A percentile compares a stretch with the other conserved stretches of the same genome.
Evolutionary conservation across 2,888 invertebrate species (phyloP).

Genomic region (Tridacna crocea): DNA sequence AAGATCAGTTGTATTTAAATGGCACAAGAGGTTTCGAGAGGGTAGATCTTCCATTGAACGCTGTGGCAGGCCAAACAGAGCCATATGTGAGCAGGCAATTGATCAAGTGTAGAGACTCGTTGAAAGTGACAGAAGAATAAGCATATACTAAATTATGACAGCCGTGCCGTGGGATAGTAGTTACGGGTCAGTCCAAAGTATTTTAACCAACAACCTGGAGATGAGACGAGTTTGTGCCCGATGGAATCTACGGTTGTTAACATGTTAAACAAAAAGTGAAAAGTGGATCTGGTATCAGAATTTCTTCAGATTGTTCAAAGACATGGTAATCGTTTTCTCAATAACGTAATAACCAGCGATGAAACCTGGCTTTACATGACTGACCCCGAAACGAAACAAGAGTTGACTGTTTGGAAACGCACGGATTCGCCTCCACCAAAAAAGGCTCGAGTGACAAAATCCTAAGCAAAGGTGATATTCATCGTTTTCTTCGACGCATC

Average conservation of each 20-base stretch:
- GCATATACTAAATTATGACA: neutral
- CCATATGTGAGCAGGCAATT: neutral
- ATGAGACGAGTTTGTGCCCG: neutral
- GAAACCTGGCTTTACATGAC: neutral
- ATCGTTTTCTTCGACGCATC: neutral
- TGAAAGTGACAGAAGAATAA: neutral
- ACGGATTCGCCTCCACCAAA: neutral
- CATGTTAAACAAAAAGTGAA: neutral
- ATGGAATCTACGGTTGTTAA: neutral
- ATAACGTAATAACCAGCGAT: neutral
- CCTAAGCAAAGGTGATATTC: neutral
- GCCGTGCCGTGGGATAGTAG: neutral
- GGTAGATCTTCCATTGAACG: neutral
- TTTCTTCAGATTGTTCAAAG: neutral
- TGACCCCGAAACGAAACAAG: neutral
- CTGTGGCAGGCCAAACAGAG: neutral
- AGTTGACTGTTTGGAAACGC: neutral
- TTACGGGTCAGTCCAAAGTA: neutral
- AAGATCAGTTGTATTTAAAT: neutral
- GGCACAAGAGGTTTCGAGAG: neutral
- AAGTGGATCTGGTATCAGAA: neutral
- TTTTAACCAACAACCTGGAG: neutral
- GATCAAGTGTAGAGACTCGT: neutral
- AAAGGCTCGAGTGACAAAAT: neutral
- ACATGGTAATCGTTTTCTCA: neutral